These are phyloP conservation scores for Acanthornis magna DNA, from an alignment of 2,797 vertebrate genomes.

Conservation along the genomic window DNA sequence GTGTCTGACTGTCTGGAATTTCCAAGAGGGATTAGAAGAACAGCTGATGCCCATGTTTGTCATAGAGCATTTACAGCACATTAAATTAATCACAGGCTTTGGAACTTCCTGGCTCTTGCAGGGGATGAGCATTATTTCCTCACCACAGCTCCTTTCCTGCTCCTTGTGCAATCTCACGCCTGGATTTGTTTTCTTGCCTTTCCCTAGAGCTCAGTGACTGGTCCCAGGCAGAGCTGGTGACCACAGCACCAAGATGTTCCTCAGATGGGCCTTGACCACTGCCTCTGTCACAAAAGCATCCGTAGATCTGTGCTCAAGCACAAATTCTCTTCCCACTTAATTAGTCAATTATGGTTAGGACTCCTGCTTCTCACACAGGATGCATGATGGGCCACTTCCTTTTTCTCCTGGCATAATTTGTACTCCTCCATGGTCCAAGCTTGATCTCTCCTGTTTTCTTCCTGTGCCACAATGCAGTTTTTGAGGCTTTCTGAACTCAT, in stretches of 20 bases:
- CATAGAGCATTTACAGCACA: conserved; percentile 31
- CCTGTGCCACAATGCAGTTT: background rate
- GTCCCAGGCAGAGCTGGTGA: background rate
- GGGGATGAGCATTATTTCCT: conserved; percentile 20
- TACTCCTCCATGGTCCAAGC: background rate
- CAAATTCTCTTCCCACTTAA: background rate
- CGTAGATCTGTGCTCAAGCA: background rate
- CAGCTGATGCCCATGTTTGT: conserved; percentile 39
- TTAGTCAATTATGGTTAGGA: background rate
- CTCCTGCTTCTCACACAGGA: background rate
- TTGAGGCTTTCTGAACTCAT: background rate
- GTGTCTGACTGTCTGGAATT: conserved; percentile 36
- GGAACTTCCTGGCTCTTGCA: conserved; percentile 44
- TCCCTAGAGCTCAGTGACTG: background rate
- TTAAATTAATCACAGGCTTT: conserved; percentile 61
- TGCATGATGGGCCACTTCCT: background rate
- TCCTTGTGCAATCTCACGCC: conserved; percentile 28
- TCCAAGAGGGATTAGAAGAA: conserved; percentile 32
- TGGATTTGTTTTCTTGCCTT: background rate
- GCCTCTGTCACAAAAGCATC: background rate
- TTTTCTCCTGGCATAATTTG: background rate
- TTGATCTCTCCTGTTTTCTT: background rate
- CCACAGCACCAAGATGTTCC: background rate
- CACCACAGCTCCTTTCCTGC: background rate
- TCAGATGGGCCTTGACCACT: background rate